These are phyloP conservation scores for Guaruba guarouba DNA, from an alignment of 2,113 vertebrate genomes.

Conservation along the genomic window DNA sequence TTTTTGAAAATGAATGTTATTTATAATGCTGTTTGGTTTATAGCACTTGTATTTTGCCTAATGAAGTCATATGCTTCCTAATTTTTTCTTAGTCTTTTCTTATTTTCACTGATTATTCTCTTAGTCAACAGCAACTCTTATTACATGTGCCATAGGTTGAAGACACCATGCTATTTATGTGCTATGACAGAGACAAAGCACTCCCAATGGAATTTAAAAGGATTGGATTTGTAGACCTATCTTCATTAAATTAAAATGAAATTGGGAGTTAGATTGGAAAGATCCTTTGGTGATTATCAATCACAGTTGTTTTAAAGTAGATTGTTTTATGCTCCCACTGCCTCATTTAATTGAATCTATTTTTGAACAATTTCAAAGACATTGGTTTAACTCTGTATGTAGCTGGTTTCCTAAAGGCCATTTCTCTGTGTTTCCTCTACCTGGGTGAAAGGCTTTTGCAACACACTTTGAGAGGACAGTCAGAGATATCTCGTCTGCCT, in stretches of 20 bases:
- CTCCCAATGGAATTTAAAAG: constrained; percentile 70
- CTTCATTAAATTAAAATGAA: constrained; percentile 49
- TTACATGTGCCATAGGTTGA: constrained; percentile 74
- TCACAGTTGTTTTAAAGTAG: neutral
- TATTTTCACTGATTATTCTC: neutral
- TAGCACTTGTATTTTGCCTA: neutral
- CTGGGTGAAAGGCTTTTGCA: neutral
- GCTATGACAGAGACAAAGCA: constrained; percentile 76
- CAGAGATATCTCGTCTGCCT: neutral
- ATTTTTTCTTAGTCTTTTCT: neutral
- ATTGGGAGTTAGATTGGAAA: neutral
- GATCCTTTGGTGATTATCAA: neutral
- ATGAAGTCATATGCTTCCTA: neutral
- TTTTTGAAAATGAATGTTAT: neutral
- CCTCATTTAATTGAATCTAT: neutral
- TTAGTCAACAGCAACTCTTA: constrained; percentile 56
- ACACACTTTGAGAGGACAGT: neutral
- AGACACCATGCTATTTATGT: constrained; percentile 73
- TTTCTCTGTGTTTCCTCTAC: neutral
- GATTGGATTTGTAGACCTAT: constrained; percentile 69
- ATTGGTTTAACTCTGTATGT: neutral
- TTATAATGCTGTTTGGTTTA: neutral
- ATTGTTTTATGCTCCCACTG: neutral
- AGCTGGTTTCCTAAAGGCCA: neutral
- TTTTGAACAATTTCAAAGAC: neutral